Conservation (phyloP, 1,140 invertebrate genomes). For the Brachionus koreanus region DNA sequence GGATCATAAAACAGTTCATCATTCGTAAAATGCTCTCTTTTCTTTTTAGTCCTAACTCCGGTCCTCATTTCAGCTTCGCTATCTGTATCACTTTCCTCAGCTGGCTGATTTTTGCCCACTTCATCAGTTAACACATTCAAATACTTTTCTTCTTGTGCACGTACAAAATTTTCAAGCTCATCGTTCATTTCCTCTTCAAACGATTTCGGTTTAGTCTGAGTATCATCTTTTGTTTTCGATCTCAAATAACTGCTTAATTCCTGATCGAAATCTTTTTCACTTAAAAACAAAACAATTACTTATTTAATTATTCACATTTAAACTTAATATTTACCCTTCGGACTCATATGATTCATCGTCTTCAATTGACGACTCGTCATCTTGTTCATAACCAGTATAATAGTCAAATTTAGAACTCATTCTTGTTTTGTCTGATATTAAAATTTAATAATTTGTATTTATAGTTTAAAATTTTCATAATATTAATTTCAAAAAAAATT, state of each 20-base stretch:
- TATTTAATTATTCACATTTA: neutral
- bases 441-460: neutral
- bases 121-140: neutral
- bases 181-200: conserved; percentile 36
- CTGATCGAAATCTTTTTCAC: conserved; percentile 5
- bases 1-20: conserved; percentile 44
- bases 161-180: conserved; percentile 8
- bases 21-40: conserved; percentile 20
- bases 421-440: neutral
- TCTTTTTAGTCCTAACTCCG: neutral
- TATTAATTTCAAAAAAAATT: neutral
- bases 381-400: conserved; percentile 38
- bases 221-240: neutral
- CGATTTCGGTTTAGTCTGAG: neutral
- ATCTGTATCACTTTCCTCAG: neutral
- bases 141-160: conserved; percentile 4
- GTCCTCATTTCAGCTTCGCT: conserved; percentile 1
- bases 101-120: neutral
- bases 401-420: conserved; percentile 1
- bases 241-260: neutral
- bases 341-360: neutral
- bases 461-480: neutral
- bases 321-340: neutral
- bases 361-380: conserved; percentile 4
- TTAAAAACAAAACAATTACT: neutral